Percentiles rank a stretch among this genome's conserved stretches.
Evolutionary conservation across 1,140 invertebrate genomes (phyloP).

Genomic region (Drosophila sechellia): DNA sequence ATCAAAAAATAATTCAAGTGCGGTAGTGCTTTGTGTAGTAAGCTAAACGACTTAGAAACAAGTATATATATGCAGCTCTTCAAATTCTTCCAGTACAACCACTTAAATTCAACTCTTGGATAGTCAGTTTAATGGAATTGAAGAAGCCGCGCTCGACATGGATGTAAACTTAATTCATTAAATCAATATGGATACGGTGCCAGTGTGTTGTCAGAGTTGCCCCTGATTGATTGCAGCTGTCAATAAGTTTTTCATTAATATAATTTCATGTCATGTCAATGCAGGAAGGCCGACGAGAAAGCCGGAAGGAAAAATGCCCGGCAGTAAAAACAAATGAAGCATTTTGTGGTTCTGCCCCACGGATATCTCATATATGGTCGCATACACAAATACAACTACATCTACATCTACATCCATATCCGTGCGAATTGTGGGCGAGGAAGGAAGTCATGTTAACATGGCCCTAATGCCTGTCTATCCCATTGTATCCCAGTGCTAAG

Average conservation of each 20-base stretch:
- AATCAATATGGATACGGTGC: slow-evolving; percentile 51
- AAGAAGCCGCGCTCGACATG: slow-evolving; percentile 38
- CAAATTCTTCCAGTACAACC: background rate
- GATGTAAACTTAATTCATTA: slow-evolving; percentile 66
- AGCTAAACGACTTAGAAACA: no score
- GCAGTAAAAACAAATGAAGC: slow-evolving; percentile 76
- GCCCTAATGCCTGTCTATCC: slow-evolving; percentile 61
- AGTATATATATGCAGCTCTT: no score
- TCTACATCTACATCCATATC: slow-evolving; percentile 1
- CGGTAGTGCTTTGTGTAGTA: no score
- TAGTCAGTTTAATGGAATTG: slow-evolving; percentile 37
- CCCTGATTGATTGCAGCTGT: slow-evolving; percentile 77
- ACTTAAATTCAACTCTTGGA: slow-evolving; percentile 29
- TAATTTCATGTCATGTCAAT: slow-evolving; percentile 76
- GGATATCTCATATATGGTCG: background rate
- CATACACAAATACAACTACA: background rate
- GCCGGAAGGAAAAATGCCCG: slow-evolving; percentile 31
- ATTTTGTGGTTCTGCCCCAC: slow-evolving; percentile 46
- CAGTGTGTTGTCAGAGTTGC: slow-evolving; percentile 53
- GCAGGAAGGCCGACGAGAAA: slow-evolving; percentile 10
- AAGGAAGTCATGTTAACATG: slow-evolving; percentile 73
- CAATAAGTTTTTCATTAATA: slow-evolving; percentile 83
- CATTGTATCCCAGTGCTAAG: slow-evolving; percentile 56
- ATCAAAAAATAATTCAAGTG: no score
- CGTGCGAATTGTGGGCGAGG: slow-evolving; percentile 41